phyloP scores from a whole-genome alignment of 2,888 invertebrate species.

The Oxyscelio sp. region DNA sequence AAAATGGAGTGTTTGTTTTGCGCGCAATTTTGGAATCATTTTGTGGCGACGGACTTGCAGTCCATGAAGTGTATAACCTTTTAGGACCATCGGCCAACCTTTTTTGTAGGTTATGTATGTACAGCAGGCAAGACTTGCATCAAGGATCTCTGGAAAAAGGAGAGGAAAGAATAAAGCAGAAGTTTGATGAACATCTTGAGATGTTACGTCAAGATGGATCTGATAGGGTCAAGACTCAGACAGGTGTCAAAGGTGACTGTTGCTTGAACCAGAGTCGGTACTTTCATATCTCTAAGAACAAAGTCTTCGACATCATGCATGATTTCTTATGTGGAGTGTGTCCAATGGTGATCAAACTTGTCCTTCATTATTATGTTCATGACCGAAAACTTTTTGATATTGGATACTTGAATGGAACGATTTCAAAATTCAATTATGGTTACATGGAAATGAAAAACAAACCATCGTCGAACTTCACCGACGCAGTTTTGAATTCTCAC shows the following conservation, averaged over 20 bases:
- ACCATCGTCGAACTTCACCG: slow-evolving; percentile 70
- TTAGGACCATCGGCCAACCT: slow-evolving; percentile 57
- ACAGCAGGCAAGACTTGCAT: slow-evolving; percentile 20
- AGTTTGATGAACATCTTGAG: slow-evolving; percentile 34
- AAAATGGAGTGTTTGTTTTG: slow-evolving; percentile 44
- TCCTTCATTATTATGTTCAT: slow-evolving; percentile 26
- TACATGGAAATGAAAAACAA: slow-evolving; percentile 62
- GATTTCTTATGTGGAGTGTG: slow-evolving; percentile 55
- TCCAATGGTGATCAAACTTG: slow-evolving; percentile 65
- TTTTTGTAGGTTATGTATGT: slow-evolving; percentile 32
- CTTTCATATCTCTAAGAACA: slow-evolving; percentile 48
- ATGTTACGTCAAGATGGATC: neutral
- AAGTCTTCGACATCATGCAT: slow-evolving; percentile 55
- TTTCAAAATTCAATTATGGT: slow-evolving; percentile 66
- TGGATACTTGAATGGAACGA: slow-evolving; percentile 61
- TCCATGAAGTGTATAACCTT: slow-evolving; percentile 66
- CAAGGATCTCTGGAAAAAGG: slow-evolving; percentile 2
- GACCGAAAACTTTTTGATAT: slow-evolving; percentile 24
- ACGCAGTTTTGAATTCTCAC: slow-evolving; percentile 30
- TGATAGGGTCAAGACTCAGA: slow-evolving; percentile 11
- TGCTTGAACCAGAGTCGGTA: slow-evolving; percentile 46
- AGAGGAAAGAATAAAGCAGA: slow-evolving; percentile 32
- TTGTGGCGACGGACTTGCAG: slow-evolving; percentile 72
- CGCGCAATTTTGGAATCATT: slow-evolving; percentile 57
- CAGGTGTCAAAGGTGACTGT: slow-evolving; percentile 58